Conservation (phyloP, 2,113 vertebrate genomes). For the Tragelaphus imberbis region DNA sequence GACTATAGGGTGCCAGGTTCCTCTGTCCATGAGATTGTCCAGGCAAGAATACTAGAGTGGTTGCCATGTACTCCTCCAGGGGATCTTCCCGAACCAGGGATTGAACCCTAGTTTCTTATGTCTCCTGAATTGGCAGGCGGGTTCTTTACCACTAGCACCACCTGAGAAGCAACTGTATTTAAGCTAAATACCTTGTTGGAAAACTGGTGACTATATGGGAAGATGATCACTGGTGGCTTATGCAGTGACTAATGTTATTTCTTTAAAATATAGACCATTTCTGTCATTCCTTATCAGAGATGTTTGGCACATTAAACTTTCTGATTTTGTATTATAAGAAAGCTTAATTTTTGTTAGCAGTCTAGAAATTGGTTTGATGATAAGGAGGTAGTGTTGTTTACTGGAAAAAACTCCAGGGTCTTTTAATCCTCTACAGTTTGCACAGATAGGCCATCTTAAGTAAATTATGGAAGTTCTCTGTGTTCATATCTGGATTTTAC, state of each 20-base stretch:
- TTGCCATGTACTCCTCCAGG: not conserved
- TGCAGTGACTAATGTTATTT: not conserved
- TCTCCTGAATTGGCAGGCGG: not conserved
- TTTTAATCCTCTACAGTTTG: not conserved
- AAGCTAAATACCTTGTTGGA: not conserved
- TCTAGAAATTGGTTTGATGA: constrained; percentile 14
- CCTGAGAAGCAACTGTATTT: not conserved
- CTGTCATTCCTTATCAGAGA: not conserved
- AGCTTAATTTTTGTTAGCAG: constrained; percentile 5
- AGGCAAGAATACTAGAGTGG: not conserved
- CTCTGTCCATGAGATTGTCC: not conserved
- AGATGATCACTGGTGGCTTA: not conserved
- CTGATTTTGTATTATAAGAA: not conserved
- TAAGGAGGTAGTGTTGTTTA: not conserved
- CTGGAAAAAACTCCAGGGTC: not conserved
- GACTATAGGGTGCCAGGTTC: not conserved
- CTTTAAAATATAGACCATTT: constrained; percentile 1
- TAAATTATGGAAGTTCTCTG: constrained; percentile 14
- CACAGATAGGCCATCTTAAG: constrained; percentile 19
- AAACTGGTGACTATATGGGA: not conserved
- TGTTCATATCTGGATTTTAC: constrained; percentile 26
- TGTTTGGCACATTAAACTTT: not conserved
- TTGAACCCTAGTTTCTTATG: not conserved
- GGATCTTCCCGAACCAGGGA: not conserved
- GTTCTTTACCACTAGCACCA: not conserved